A percentile compares a stretch with the other conserved stretches of the same genome.
phyloP scores from a whole-genome alignment of 53 echinoderm and acorn worm species.

The Pentamera pediparva region DNA sequence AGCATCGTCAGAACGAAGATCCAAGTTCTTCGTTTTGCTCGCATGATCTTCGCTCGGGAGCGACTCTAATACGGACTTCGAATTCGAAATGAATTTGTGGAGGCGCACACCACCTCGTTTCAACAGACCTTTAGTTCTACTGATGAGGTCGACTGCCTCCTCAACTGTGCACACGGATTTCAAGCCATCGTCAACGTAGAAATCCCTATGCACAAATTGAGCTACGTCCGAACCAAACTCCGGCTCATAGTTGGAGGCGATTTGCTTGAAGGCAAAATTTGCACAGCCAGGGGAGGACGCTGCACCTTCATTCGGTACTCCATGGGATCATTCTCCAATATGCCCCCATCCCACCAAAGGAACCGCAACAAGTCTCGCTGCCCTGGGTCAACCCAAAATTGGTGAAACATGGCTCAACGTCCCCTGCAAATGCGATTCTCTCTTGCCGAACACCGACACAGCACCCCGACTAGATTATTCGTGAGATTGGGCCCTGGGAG shows the following conservation, averaged over 20 bases:
- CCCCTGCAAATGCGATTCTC: constrained; percentile 22
- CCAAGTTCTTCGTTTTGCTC: constrained; percentile 10
- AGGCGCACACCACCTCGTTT: constrained; percentile 42
- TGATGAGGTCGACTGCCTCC: constrained; percentile 48
- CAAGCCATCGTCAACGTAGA: constrained; percentile 60
- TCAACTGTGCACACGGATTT: constrained; percentile 36
- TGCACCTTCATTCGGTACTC: constrained; percentile 4
- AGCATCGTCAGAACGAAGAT: background rate
- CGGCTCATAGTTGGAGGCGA: background rate
- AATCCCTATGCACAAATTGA: constrained; percentile 4
- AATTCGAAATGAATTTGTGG: constrained; percentile 60
- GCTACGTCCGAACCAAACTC: background rate
- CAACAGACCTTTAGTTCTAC: constrained; percentile 11
- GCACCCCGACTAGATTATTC: constrained; percentile 21
- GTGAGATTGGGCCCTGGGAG: background rate
- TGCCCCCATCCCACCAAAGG: constrained; percentile 46
- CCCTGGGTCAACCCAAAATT: constrained; percentile 2
- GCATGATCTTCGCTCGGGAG: constrained; percentile 30
- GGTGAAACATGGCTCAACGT: constrained; percentile 37
- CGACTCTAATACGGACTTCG: constrained; percentile 31
- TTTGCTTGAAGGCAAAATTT: constrained; percentile 8
- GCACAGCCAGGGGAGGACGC: background rate
- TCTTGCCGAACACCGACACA: constrained; percentile 34
- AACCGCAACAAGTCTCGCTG: constrained; percentile 32
- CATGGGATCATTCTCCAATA: background rate